Evolutionary conservation across 2,888 invertebrate genomes (phyloP).

Genomic region (Latrodectus elegans): DNA sequence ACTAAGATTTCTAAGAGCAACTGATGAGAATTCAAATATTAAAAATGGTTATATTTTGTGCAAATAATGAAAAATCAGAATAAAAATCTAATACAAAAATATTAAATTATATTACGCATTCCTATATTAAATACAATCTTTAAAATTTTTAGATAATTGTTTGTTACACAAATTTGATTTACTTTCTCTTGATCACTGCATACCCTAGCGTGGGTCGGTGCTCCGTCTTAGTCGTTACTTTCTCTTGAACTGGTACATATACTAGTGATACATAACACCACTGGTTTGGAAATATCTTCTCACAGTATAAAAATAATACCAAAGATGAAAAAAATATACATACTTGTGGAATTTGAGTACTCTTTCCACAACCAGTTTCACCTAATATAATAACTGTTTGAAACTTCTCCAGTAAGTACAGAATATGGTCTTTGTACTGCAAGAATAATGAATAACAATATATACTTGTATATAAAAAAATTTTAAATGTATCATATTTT

Average conservation of each 20-base stretch:
- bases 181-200: not conserved
- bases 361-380: conserved; percentile 97
- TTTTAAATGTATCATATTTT: not conserved
- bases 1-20: too few species aligned
- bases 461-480: not conserved
- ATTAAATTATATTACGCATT: too few species aligned
- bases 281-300: not conserved
- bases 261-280: not conserved
- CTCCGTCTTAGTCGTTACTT: too few species aligned
- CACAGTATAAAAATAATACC: too few species aligned
- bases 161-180: not conserved
- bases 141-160: not conserved
- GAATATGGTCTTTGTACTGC: conserved; percentile 72
- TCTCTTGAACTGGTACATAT: not conserved
- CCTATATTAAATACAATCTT: too few species aligned
- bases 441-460: conserved; percentile 11
- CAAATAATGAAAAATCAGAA: too few species aligned
- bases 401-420: conserved; percentile 91
- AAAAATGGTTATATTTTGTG: too few species aligned
- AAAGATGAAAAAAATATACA: not conserved
- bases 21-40: too few species aligned
- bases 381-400: conserved; percentile 89
- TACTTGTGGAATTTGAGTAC: conserved; percentile 96
- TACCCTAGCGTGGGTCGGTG: too few species aligned
- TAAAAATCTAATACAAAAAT: too few species aligned